Conservation (phyloP, 2,113 vertebrate species). For the Sminthopsis crassicaudata region DNA sequence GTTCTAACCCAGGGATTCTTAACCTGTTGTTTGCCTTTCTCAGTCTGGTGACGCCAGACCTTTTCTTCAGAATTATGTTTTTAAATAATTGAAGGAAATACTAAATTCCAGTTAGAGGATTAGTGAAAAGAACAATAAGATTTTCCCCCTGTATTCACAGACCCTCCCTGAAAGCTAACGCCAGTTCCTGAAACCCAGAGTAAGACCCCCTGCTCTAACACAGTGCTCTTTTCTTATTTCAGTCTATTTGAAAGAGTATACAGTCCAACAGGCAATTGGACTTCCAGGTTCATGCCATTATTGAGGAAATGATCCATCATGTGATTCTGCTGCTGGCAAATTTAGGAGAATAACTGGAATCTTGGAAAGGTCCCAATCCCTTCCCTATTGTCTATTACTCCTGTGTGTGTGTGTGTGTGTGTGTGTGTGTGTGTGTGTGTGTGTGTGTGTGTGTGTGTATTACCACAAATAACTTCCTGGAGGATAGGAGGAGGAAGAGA, state of each 20-base stretch:
- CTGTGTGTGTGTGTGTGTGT: not conserved
- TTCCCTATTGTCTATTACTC: not conserved
- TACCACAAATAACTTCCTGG: not conserved
- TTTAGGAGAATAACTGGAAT: constrained; percentile 11
- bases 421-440: too few species aligned
- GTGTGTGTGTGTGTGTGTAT: not conserved
- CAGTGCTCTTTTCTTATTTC: not conserved
- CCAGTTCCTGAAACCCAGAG: not conserved
- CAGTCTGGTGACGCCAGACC: not conserved
- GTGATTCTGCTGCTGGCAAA: not conserved
- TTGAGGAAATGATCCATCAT: not conserved
- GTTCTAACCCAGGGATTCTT: not conserved
- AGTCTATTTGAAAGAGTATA: not conserved
- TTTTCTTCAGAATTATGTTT: not conserved
- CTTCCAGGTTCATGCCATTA: not conserved
- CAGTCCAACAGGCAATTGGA: not conserved
- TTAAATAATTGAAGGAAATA: not conserved
- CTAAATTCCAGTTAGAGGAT: not conserved
- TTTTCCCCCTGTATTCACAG: not conserved
- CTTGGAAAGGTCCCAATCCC: not conserved
- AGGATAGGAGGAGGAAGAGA: not conserved
- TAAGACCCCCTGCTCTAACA: not conserved
- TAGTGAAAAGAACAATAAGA: not conserved
- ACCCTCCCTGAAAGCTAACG: not conserved
- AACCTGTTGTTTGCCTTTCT: not conserved